Evolutionary conservation across 1,140 invertebrate genomes (phyloP), one percentile per base, ranked within the genome.

Genomic region (Phthorimaea operculella): DNA sequence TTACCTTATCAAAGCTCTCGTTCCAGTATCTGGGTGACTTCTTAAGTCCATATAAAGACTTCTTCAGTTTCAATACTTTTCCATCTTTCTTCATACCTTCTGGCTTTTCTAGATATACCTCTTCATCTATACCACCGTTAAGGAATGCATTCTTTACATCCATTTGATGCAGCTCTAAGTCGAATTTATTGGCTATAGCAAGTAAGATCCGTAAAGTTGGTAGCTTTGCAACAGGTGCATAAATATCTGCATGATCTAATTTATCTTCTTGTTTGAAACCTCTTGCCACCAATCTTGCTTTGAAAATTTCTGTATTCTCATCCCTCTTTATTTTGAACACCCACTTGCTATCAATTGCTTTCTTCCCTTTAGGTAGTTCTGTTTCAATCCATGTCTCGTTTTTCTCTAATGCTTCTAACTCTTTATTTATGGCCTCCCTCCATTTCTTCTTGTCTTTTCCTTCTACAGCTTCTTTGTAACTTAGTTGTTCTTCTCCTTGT

Each of bases 131-230:
- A 34, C 63, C 57, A 6, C 74, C 75, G 59, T 85, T 57, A 7
- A 86, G 60, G 63, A 83, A 86, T 0, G 73, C 79, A 10, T 72
- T 78, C 39, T 65, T 72, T 0, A 86, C 74, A 62, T 86, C 86
- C 56, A 84, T 67, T 58, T 85, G 82, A 8, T 62, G 14, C 11
- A 85, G 55, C n/a, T 61, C 4, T 16, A 58, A 61, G 7, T 55
- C 15, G 16, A 39, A 54, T 49, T 57, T 36, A 58, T 44, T 52
- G 10, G 36, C 58, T 8, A 62, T 21, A 39, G 51, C 8, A 44
- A 66, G 15, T 2, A 63, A 21, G 11, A 60, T 51, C 52, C 55
- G 58, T 10, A 64, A 57, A 10, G 58, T 66, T 8, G 49, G 21
- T 58, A 63, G 14, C 50, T 53, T 61, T 44, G 51, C 57, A 11